Evolutionary conservation across 2,797 vertebrate species (phyloP).

Genomic region (Scomberomorus guttatus): DNA sequence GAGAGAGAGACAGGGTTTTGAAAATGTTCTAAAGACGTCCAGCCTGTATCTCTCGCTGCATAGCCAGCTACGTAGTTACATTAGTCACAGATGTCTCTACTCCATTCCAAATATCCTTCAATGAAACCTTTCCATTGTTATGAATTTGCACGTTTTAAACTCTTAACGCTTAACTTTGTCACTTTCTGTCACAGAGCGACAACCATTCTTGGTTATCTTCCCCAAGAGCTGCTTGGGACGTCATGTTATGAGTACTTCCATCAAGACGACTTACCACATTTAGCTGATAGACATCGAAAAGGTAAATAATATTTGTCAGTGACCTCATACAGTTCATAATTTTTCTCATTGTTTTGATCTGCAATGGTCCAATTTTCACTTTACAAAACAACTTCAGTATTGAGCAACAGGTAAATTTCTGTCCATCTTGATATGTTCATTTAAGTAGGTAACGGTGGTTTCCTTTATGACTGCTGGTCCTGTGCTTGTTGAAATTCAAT

Average conservation of each 20-base stretch:
- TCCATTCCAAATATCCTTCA: background rate
- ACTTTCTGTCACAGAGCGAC: constrained; percentile 87
- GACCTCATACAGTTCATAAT: background rate
- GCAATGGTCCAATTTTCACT: background rate
- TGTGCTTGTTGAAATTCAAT: too few species aligned
- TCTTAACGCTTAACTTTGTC: background rate
- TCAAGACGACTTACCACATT: constrained; percentile 92
- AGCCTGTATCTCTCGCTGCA: background rate
- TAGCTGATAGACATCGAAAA: constrained; percentile 94
- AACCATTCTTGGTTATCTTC: constrained; percentile 94
- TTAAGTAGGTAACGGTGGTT: background rate
- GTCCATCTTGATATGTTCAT: background rate
- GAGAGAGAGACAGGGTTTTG: background rate
- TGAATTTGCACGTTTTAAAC: background rate
- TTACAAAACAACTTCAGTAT: background rate
- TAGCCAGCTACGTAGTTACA: too few species aligned
- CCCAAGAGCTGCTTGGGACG: constrained; percentile 95
- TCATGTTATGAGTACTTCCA: constrained; percentile 99
- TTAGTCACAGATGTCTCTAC: background rate
- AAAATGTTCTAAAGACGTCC: too few species aligned
- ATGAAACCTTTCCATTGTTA: background rate
- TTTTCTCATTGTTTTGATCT: background rate
- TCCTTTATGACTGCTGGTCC: background rate
- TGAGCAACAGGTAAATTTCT: background rate
- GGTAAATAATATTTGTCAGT: constrained; percentile 76